Base-by-base conservation (phyloP, 2,888 invertebrate genomes). In the Globia sparganii region DNA sequence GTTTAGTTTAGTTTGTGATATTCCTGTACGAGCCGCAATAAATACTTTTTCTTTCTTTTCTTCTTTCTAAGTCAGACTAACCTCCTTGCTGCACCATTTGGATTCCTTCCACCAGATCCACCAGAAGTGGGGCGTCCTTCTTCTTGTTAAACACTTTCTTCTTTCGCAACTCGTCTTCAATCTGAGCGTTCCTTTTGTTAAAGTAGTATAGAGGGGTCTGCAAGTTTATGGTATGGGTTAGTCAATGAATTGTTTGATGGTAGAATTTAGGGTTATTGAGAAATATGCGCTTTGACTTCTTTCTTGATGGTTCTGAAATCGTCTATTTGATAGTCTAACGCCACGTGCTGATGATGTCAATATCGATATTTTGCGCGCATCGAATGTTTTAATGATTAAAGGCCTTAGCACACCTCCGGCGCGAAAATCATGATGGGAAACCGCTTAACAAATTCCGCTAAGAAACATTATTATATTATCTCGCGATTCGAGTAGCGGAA, bases 31-130 rank as follows among this genome's bases (percentile, higher is more conserved):
- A n/a, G n/a, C n/a, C n/a, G n/a, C n/a, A n/a, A n/a, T n/a, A n/a
- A n/a, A n/a, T n/a, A n/a, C n/a, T n/a, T n/a, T n/a, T n/a, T n/a
- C n/a, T n/a, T n/a, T n/a, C n/a, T n/a, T n/a, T n/a, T n/a, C n/a
- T n/a, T n/a, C n/a, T n/a, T n/a, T n/a, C n/a, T n/a, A n/a, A n/a
- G n/a, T n/a, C n/a, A n/a, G 4, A 64, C 65, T 78, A 87, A 95
- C 95, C 95, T 91, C 96, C 96, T 80, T 88, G 89, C 87, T 93
- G 94, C 0, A 95, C 93, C 91, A 94, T 89, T 65, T 92, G 90
- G 31, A 95, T 94, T 3, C 95, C 95, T 67, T 91, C 87, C 13
- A 91, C 91, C 58, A 92, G 65, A 9, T 92, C 75, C 13, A 87
- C 80, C 1, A 94, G 66, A 25, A 94, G 66, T 2, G 90, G 91